Conservation (phyloP, 2,888 invertebrate species). For the Drosophila fungiperda region DNA sequence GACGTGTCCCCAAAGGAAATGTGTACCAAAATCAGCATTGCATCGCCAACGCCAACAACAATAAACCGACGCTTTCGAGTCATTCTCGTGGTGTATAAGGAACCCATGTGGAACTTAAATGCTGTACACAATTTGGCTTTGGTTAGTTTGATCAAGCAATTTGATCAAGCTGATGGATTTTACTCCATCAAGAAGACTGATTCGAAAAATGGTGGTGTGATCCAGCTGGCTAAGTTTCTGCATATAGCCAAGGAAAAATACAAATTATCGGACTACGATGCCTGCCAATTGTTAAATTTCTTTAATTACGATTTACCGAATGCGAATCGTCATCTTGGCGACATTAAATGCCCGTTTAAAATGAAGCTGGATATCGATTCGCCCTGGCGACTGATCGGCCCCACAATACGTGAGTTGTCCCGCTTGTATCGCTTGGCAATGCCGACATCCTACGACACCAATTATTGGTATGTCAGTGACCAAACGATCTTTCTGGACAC, state of each 20-base stretch:
- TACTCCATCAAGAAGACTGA: not conserved
- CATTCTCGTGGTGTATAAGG: accelerated
- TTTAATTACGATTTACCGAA: conserved; percentile 3
- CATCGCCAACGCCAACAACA: conserved; percentile 29
- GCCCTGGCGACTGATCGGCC: conserved; percentile 33
- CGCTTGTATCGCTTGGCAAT: not conserved
- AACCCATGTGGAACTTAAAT: accelerated
- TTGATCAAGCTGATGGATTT: not conserved
- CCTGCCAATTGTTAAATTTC: conserved; percentile 32
- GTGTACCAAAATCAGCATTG: conserved; percentile 18
- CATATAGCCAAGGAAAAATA: conserved; percentile 18
- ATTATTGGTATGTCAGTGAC: not conserved
- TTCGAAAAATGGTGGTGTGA: not conserved
- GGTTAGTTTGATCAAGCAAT: accelerated
- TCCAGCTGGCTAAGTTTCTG: conserved; percentile 14
- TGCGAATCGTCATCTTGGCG: conserved; percentile 26
- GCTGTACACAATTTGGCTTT: accelerated
- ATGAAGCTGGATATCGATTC: conserved; percentile 32
- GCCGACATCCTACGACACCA: not conserved
- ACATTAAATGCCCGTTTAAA: not conserved
- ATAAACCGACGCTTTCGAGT: not conserved
- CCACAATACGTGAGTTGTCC: conserved; percentile 22
- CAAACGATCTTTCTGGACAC: not conserved
- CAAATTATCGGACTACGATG: conserved; percentile 28
- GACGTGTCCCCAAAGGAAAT: conserved; percentile 1